Percentiles rank a stretch among this genome's conserved stretches.
phyloP scores from a whole-genome alignment of 2,888 invertebrate species.

The Pilophorus perplexus region DNA sequence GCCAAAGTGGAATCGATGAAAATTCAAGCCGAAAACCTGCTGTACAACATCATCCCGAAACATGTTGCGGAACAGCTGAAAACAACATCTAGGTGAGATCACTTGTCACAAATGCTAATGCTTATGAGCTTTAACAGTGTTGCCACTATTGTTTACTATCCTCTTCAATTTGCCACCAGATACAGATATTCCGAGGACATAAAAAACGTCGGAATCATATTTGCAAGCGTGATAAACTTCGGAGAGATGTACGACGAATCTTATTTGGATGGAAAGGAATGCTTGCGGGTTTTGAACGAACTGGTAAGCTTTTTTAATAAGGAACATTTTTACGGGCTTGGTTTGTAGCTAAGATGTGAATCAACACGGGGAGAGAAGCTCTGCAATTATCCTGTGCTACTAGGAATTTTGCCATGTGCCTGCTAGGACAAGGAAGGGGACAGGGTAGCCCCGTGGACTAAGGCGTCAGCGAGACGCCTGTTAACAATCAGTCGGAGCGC shows the following conservation, averaged over 20 bases:
- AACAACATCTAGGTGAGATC: conserved; percentile 65
- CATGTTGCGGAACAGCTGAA: conserved; percentile 93
- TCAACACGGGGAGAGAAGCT: no score
- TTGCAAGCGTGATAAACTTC: conserved; percentile 95
- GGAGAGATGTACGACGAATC: conserved; percentile 98
- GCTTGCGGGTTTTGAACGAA: conserved; percentile 90
- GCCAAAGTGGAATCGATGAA: conserved; percentile 83
- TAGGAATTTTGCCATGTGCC: no score
- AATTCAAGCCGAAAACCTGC: conserved; percentile 93
- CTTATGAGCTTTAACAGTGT: no score
- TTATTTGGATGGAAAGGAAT: conserved; percentile 91
- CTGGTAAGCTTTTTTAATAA: conserved; percentile 61
- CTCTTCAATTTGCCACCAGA: not conserved
- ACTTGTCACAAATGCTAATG: not conserved
- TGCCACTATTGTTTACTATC: no score
- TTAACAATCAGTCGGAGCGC: no score
- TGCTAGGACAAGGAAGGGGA: no score
- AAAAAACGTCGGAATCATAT: conserved; percentile 87
- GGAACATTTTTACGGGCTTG: no score
- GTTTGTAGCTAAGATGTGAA: no score
- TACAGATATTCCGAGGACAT: conserved; percentile 89
- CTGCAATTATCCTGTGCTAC: no score
- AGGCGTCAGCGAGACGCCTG: no score
- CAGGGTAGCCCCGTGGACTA: no score
- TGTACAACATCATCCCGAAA: conserved; percentile 95